A percentile compares a stretch with the other conserved stretches of the same genome.
Conservation (phyloP, 2,888 invertebrate species). For the Drosophila cognata region DNA sequence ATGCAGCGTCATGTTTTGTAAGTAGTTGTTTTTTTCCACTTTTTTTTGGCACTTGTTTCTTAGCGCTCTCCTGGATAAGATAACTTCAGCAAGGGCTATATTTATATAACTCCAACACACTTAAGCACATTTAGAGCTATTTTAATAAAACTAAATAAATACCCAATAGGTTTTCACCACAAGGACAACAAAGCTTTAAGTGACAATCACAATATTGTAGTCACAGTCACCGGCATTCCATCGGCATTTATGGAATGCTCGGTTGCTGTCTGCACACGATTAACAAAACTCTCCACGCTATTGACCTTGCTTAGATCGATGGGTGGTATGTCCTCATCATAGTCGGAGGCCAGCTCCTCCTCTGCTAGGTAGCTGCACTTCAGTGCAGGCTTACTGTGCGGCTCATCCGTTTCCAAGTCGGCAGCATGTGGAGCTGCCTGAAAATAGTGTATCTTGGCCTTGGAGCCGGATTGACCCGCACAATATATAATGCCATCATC, state of each 20-base stretch:
- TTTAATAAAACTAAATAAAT: conserved; percentile 7
- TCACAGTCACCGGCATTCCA: conserved; percentile 83
- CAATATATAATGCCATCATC: conserved; percentile 83
- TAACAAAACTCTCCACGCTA: conserved; percentile 75
- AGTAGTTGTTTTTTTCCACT: neutral
- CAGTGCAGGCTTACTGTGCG: conserved; percentile 19
- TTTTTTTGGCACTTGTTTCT: conserved; percentile 42
- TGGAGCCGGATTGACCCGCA: conserved; percentile 70
- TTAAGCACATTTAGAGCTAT: conserved; percentile 10
- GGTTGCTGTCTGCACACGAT: conserved; percentile 76
- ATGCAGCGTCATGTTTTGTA: conserved; percentile 9
- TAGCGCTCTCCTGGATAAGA: neutral
- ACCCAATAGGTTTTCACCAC: conserved; percentile 1
- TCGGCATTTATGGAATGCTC: conserved; percentile 82
- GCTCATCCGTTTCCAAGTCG: conserved; percentile 51
- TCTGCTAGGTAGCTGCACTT: conserved; percentile 72
- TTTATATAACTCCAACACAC: conserved; percentile 1
- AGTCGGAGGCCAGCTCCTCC: conserved; percentile 76
- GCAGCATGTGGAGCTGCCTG: conserved; percentile 55
- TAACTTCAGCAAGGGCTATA: conserved; percentile 10
- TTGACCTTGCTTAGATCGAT: conserved; percentile 79
- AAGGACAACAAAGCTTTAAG: conserved; percentile 17
- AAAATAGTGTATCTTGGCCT: conserved; percentile 69
- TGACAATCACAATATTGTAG: conserved; percentile 84
- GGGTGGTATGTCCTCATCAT: conserved; percentile 81